Evolutionary conservation across 2,888 invertebrate species (phyloP).

Genomic region (Ormyrus nitidulus): DNA sequence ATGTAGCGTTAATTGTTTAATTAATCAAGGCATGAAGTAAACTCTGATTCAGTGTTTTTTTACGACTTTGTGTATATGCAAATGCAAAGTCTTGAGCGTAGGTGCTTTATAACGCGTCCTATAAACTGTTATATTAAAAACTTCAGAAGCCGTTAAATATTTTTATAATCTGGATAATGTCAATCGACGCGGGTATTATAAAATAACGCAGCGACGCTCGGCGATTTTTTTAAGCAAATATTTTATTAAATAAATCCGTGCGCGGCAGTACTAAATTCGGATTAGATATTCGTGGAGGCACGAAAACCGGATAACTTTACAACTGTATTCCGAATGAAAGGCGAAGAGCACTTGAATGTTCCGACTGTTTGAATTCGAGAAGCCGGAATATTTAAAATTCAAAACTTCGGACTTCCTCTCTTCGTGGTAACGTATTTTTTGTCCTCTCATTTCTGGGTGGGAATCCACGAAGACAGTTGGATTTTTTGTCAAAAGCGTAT

Average conservation of each 20-base stretch:
- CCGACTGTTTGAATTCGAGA: constrained; percentile 2
- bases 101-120: no score
- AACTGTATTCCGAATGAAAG: constrained; percentile 18
- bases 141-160: neutral
- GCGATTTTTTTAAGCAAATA: no score
- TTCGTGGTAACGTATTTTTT: neutral
- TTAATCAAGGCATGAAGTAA: no score
- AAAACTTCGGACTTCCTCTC: constrained; percentile 19
- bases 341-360: neutral
- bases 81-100: no score
- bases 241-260: no score
- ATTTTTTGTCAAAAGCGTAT: neutral
- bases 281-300: constrained; percentile 11
- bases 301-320: constrained; percentile 21
- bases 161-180: neutral
- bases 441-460: neutral
- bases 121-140: neutral
- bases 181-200: neutral
- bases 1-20: no score
- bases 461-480: neutral
- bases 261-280: neutral
- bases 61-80: no score
- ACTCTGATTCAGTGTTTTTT: no score
- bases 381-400: constrained; percentile 14
- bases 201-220: neutral